phyloP scores from a whole-genome alignment of 2,888 invertebrate species.

The Thyatira batis region DNA sequence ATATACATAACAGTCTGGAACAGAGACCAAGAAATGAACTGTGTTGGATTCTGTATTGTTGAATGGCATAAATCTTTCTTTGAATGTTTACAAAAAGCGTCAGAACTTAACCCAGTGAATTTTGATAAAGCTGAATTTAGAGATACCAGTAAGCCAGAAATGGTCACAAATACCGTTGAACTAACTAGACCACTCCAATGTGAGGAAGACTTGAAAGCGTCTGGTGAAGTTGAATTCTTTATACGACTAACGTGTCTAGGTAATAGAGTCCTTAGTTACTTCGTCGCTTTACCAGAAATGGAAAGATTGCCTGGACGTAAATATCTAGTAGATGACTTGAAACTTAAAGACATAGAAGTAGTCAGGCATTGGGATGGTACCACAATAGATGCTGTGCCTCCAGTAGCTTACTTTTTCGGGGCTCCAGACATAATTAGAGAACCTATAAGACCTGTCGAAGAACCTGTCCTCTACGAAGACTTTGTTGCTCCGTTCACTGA shows the following conservation, averaged over 20 bases:
- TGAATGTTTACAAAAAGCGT: constrained; percentile 57
- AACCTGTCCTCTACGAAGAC: constrained; percentile 58
- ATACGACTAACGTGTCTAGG: constrained; percentile 68
- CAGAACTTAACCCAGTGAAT: constrained; percentile 63
- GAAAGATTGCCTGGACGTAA: constrained; percentile 73
- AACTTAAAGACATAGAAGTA: constrained; percentile 71
- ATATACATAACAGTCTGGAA: constrained; percentile 75
- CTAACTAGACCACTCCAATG: constrained; percentile 61
- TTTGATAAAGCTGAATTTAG: constrained; percentile 69
- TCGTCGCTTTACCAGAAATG: constrained; percentile 72
- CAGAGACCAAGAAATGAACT: constrained; percentile 68
- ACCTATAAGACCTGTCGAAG: constrained; percentile 58
- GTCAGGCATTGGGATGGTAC: constrained; percentile 77
- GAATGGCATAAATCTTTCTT: constrained; percentile 72
- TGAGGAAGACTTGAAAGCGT: constrained; percentile 71
- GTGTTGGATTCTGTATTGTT: constrained; percentile 62
- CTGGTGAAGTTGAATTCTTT: constrained; percentile 70
- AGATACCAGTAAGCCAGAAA: constrained; percentile 58
- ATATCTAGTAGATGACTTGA: constrained; percentile 66
- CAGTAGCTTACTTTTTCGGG: constrained; percentile 71
- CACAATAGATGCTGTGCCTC: constrained; percentile 62
- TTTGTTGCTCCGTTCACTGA: constrained; percentile 67
- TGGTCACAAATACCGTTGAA: constrained; percentile 70
- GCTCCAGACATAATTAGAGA: constrained; percentile 70
- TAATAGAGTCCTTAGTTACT: constrained; percentile 63